Evolutionary conservation across 2,888 invertebrate species (phyloP), one percentile per base, ranked within the genome.

Genomic region (Drosophila robusta): DNA sequence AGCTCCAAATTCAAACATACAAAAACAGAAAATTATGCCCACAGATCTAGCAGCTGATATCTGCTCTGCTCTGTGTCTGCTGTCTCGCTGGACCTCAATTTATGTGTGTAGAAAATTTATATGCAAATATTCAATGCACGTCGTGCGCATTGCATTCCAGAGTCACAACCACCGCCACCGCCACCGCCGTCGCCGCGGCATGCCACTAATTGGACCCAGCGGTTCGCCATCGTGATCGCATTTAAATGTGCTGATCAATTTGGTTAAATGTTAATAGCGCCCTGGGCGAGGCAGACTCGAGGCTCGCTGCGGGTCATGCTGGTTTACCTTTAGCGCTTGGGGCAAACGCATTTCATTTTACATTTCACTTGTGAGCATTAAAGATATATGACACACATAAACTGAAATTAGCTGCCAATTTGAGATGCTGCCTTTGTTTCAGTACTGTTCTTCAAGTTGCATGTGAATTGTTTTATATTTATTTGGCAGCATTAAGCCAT

Each of bases 191-290:
- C 50, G 73, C 45, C 67, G 64, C 75, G 67, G 83, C 72, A 66
- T 50, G 77, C 76, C 83, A 80, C 82, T 87, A 86, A 86, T 82
- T 87, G 85, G 80, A 78, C 84, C 82, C 85, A 70, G 69, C 63
- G 85, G 85, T 73, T 60, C 51, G 63, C 64, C 76, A 67, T 80
- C 83, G 80, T 85, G 87, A 85, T 87, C 87, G 84, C 80, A 85
- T 85, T 85, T 85, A 85, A 85, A 85, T 87, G 81, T 77, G 84
- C 81, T 77, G 81, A 87, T 87, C 87, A 84, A 87, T 84, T 84
- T 83, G 71, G 80, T 82, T 83, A 83, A 83, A 83, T 83, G 86
- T 83, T 86, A 83, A 83, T 82, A 68, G 76, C 83, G 73, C 78
- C 75, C 66, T 61, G 79, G 85, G 85, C 79, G 85, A 70, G 82